Conservation (phyloP, 2,113 vertebrate genomes). For the Rhabdomys dilectus region DNA sequence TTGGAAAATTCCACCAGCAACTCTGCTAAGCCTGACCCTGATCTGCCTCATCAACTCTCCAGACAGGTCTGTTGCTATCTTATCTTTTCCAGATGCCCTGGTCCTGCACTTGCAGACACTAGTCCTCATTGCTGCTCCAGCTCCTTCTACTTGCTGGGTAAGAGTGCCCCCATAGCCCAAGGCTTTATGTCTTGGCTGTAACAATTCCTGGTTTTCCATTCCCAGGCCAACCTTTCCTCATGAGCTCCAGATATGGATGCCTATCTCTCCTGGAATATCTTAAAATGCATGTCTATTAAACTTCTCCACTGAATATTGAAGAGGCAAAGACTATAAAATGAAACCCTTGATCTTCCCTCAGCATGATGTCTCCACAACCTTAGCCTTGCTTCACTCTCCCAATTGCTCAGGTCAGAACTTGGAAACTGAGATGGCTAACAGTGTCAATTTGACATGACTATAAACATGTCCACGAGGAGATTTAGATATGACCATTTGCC, state of each 20-base stretch:
- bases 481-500: background rate
- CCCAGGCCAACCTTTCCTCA: background rate
- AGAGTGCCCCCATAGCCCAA: background rate
- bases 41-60: constrained; percentile 48
- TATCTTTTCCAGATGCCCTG: background rate
- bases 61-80: constrained; percentile 38
- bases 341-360: background rate
- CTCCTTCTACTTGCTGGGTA: background rate
- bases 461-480: background rate
- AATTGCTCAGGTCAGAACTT: background rate
- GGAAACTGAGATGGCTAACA: background rate
- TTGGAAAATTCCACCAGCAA: constrained; percentile 82
- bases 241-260: background rate
- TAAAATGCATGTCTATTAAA: background rate
- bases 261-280: background rate
- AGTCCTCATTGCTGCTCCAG: background rate
- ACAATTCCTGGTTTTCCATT: background rate
- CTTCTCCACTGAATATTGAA: background rate
- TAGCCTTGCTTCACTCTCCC: background rate
- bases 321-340: background rate
- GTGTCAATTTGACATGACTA: background rate
- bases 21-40: background rate
- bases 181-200: background rate
- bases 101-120: background rate
- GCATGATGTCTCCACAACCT: too few species aligned